Evolutionary conservation across 2,888 invertebrate genomes (phyloP), one percentile per base, ranked within the genome.

Genomic region (Dromius quadrimaculatus): DNA sequence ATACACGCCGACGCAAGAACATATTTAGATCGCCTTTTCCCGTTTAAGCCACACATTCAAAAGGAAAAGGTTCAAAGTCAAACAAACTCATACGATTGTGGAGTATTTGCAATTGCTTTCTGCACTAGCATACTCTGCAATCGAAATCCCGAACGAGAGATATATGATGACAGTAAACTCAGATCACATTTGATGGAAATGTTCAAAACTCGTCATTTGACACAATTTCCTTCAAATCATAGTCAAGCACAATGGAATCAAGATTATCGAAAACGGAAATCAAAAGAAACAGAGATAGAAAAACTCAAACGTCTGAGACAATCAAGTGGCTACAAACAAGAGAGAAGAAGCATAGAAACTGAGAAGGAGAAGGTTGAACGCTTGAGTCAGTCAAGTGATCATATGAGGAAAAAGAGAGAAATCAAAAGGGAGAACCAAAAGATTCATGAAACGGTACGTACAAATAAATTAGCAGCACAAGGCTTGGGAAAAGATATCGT

Each of bases 81-180:
- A 22, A 19, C 20, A 22, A 47, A 47, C 22, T 11, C 1, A 9
- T 47, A 22, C n/a, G 47, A 47, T 22, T 47, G 47, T 22, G 47
- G 47, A 9, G 9, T 47, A 22, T 47, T 47, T 22, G 47, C 47
- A 3, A 47, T 47, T 5, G 47, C 47, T 6, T 47, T 20, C 22
- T 47, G 8, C 11, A 47, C 22, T 9, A 47, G 47, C 22, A 20
- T 47, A 9, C 2, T 47, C 9, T 47, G 20, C n/a, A 22, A 22
- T n/a, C 20, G 22, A 5, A n/a, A 22, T 47, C 47, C 47, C n/a
- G n/a, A 20, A 47, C 9, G 22, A 22, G 22, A 20, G 9, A 22
- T n/a, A 3, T 47, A 47, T 22, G 22, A 47, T 9, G 22, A 22
- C 8, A 22, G 11, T 47, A 47, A 22, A 47, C n/a, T 47, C 2